Evolutionary conservation across 2,113 vertebrate species (phyloP).

Genomic region (Perca fluviatilis): DNA sequence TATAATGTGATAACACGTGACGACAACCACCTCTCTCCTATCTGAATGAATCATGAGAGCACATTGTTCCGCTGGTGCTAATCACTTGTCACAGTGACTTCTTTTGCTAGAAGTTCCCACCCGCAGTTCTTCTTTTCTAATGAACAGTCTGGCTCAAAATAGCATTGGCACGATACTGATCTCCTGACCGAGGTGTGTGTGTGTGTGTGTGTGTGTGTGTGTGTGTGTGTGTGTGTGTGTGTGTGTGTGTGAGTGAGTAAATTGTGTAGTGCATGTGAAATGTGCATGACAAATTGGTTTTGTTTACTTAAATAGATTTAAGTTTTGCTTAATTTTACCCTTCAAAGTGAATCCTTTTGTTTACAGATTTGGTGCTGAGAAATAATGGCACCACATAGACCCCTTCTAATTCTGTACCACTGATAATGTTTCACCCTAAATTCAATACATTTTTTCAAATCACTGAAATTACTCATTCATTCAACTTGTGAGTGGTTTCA

Average conservation of each 20-base stretch:
- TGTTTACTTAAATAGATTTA: neutral
- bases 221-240: neutral
- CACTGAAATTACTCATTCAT: neutral
- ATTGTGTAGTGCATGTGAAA: neutral
- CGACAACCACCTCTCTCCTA: slow-evolving; percentile 18
- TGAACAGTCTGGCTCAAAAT: slow-evolving; percentile 58
- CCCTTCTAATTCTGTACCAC: neutral
- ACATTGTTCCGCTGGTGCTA: slow-evolving; percentile 44
- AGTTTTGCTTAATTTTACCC: neutral
- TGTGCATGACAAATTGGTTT: neutral
- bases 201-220: neutral
- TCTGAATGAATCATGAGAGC: slow-evolving; percentile 58
- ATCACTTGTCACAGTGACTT: slow-evolving; percentile 57
- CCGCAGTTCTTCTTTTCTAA: slow-evolving; percentile 75
- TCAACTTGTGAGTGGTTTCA: neutral
- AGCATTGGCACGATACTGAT: slow-evolving; percentile 27
- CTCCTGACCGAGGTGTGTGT: slow-evolving; percentile 24
- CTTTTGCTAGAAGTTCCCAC: slow-evolving; percentile 68
- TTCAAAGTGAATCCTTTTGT: slow-evolving; percentile 7
- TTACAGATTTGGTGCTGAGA: neutral
- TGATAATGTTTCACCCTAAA: slow-evolving; percentile 19
- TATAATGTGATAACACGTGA: slow-evolving; percentile 27
- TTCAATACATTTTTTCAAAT: neutral
- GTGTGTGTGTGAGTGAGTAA: neutral
- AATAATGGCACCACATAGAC: neutral